A percentile compares a stretch with the other conserved stretches of the same genome.
Evolutionary conservation across 2,888 invertebrate species (phyloP).

Genomic region (Sarcophaga subvicina): DNA sequence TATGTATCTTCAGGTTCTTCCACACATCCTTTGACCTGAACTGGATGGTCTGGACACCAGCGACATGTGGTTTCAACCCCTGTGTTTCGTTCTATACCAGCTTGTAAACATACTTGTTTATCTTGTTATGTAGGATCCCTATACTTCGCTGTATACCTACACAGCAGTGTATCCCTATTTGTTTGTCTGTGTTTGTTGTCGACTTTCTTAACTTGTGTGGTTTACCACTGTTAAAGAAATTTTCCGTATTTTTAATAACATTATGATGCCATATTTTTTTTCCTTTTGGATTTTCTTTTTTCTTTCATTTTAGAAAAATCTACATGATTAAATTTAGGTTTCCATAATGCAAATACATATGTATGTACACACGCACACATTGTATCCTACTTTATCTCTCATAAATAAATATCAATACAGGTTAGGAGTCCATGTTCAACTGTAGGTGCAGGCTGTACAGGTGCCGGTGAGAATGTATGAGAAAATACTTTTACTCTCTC

Average conservation of each 20-base stretch:
- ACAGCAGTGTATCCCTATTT: background rate
- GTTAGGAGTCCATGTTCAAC: background rate
- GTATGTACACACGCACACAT: background rate
- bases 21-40: too few species aligned
- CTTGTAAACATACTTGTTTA: too few species aligned
- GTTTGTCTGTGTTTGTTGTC: background rate
- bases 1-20: too few species aligned
- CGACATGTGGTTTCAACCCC: too few species aligned
- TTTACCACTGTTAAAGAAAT: conserved; percentile 16
- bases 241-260: conserved; percentile 22
- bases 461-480: background rate
- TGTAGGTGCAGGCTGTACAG: background rate
- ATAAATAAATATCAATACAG: background rate
- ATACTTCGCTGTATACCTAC: too few species aligned
- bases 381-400: background rate
- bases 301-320: conserved; percentile 17
- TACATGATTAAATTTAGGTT: conserved; percentile 61
- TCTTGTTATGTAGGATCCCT: too few species aligned
- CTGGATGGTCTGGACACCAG: too few species aligned
- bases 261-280: conserved; percentile 17
- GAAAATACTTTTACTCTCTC: background rate
- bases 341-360: background rate
- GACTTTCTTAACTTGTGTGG: conserved; percentile 22
- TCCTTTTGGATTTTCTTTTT: background rate
- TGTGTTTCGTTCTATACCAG: too few species aligned